phyloP scores from a whole-genome alignment of 2,797 vertebrate species.

The Diplodus sargus region DNA sequence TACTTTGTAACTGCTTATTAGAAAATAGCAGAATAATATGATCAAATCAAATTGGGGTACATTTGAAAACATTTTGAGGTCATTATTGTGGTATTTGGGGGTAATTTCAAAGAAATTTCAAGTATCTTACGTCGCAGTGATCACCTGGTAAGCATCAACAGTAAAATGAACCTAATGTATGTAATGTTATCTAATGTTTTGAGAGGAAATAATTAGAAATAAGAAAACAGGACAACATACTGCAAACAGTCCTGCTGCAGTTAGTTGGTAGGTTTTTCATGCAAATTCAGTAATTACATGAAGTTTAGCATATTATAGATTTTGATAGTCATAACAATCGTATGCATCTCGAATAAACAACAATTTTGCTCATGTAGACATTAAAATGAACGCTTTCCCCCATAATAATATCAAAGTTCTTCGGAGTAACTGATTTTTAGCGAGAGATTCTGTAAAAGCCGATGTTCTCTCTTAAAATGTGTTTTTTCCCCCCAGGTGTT shows the following conservation, averaged over 20 bases:
- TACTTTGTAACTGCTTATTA: too few species aligned
- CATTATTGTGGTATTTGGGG: too few species aligned
- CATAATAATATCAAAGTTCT: background rate
- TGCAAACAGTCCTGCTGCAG: background rate
- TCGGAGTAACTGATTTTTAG: constrained; percentile 1
- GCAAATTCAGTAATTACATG: constrained; percentile 7
- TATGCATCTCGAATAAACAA: constrained; percentile 2
- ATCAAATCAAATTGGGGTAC: too few species aligned
- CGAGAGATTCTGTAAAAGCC: constrained; percentile 11
- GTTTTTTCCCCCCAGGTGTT: constrained; percentile 53
- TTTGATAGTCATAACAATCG: background rate
- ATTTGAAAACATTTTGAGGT: too few species aligned
- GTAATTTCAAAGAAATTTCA: too few species aligned
- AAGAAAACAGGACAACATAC: background rate
- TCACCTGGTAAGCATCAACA: too few species aligned
- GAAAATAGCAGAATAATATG: too few species aligned
- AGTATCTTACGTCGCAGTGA: too few species aligned
- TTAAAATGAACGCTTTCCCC: constrained; percentile 1
- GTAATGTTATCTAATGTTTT: too few species aligned
- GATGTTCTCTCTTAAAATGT: constrained; percentile 14
- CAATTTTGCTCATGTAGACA: background rate
- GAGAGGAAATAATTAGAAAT: too few species aligned
- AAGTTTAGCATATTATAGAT: background rate
- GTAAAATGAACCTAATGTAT: too few species aligned
- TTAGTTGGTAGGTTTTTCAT: constrained; percentile 5